These are phyloP conservation scores for Drosophila yakuba DNA, from an alignment of 1,140 invertebrate species.

Conservation along the genomic window DNA sequence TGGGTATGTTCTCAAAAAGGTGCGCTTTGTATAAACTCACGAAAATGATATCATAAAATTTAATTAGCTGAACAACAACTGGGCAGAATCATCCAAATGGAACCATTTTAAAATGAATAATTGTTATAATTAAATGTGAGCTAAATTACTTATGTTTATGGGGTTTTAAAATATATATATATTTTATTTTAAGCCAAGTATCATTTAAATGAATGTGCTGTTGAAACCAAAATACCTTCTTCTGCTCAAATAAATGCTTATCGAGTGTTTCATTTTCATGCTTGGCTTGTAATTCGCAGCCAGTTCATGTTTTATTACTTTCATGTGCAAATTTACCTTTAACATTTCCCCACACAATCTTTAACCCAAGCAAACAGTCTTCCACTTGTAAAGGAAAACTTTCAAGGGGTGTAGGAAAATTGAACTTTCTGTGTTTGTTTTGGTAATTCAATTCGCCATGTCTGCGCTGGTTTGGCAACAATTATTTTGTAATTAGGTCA, in stretches of 20 bases:
- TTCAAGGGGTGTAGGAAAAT: constrained; percentile 16
- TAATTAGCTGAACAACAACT: neutral
- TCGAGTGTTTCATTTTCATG: constrained; percentile 7
- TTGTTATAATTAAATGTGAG: neutral
- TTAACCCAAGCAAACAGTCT: neutral
- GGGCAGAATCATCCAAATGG: neutral
- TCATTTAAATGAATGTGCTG: neutral
- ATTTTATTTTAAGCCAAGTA: neutral
- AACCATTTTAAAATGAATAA: neutral
- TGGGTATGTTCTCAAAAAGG: neutral
- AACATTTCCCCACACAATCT: constrained; percentile 25
- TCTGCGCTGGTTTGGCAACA: constrained; percentile 66
- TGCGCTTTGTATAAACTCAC: neutral
- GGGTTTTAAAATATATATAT: too few relatives aligned
- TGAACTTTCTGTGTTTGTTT: constrained; percentile 72
- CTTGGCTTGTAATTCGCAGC: constrained; percentile 3
- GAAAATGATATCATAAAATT: neutral
- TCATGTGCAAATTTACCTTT: constrained; percentile 29
- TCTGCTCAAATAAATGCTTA: neutral
- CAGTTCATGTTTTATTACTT: constrained; percentile 24
- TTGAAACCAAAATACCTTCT: neutral
- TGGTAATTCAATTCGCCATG: constrained; percentile 72
- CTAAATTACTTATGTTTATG: too few relatives aligned
- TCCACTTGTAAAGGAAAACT: neutral
- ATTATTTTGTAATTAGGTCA: constrained; percentile 82